phyloP scores from a whole-genome alignment of 2,888 invertebrate species.

The Notodonta dromedarius region DNA sequence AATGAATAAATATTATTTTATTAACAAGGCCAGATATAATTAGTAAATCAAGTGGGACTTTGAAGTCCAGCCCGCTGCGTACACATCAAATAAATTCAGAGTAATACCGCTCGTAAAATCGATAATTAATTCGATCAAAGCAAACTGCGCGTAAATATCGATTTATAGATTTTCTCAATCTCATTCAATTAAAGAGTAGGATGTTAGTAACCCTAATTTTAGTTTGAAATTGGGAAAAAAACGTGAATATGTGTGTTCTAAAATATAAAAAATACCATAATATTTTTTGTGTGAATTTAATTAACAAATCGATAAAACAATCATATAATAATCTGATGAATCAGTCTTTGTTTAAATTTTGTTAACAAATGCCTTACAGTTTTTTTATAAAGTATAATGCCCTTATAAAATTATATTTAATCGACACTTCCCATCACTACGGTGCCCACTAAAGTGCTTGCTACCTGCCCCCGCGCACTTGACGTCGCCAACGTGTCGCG shows the following conservation, averaged over 20 bases:
- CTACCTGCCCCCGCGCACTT: conserved; percentile 61
- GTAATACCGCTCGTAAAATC: conserved; percentile 1
- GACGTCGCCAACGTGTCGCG: conserved; percentile 59
- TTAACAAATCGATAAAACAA: too few relatives aligned
- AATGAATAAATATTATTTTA: conserved; percentile 1
- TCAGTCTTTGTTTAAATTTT: too few relatives aligned
- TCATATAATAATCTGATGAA: too few relatives aligned
- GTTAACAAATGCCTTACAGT: too few relatives aligned
- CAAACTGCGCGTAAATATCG: conserved; percentile 1
- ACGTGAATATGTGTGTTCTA: too few relatives aligned
- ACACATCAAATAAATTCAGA: conserved; percentile 8
- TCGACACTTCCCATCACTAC: conserved; percentile 21
- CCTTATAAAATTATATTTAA: conserved; percentile 8
- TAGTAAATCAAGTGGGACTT: background rate
- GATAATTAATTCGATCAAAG: conserved; percentile 7
- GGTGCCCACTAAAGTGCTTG: conserved; percentile 30
- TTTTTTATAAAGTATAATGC: background rate
- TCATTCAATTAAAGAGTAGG: background rate
- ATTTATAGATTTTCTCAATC: conserved; percentile 1
- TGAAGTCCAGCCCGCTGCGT: conserved; percentile 1
- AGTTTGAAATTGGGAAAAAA: too few relatives aligned
- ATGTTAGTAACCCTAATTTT: too few relatives aligned
- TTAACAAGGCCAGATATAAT: conserved; percentile 1
- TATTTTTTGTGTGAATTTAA: too few relatives aligned
- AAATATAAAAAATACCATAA: too few relatives aligned